Conservation (phyloP, 2,113 vertebrate species). For the Coptodon bakossiorum region DNA sequence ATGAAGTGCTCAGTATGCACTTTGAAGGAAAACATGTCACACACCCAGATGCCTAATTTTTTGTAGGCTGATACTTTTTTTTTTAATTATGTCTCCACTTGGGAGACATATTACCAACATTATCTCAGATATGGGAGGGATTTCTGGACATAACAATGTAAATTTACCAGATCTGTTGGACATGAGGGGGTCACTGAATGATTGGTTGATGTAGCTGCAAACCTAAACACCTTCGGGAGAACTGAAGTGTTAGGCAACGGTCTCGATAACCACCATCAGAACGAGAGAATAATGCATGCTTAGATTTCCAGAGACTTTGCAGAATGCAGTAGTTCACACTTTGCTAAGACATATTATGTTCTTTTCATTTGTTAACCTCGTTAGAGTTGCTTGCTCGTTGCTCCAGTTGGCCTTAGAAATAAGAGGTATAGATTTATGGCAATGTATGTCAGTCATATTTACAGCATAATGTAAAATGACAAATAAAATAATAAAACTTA, state of each 20-base stretch:
- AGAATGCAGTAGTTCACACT: background rate
- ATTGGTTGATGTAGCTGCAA: background rate
- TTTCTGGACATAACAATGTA: background rate
- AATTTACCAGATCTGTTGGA: background rate
- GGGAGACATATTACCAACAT: background rate
- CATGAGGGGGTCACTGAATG: background rate
- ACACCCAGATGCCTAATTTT: background rate
- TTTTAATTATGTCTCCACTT: rapidly evolving
- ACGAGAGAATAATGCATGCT: background rate
- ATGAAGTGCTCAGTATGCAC: background rate
- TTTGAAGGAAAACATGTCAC: background rate
- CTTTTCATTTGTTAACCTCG: background rate
- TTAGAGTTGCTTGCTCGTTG: background rate
- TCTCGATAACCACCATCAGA: background rate
- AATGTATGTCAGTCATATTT: background rate
- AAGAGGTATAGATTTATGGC: background rate
- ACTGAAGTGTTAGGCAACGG: background rate
- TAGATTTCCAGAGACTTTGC: background rate
- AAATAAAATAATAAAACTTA: background rate
- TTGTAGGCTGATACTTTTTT: background rate
- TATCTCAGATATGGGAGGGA: background rate
- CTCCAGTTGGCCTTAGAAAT: background rate
- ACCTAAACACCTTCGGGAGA: background rate
- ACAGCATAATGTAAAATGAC: background rate
- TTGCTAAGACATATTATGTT: background rate